Percentiles rank a stretch among this genome's conserved stretches.
Evolutionary conservation across 2,888 invertebrate genomes (phyloP).

Genomic region (Boloria euphrosyne): DNA sequence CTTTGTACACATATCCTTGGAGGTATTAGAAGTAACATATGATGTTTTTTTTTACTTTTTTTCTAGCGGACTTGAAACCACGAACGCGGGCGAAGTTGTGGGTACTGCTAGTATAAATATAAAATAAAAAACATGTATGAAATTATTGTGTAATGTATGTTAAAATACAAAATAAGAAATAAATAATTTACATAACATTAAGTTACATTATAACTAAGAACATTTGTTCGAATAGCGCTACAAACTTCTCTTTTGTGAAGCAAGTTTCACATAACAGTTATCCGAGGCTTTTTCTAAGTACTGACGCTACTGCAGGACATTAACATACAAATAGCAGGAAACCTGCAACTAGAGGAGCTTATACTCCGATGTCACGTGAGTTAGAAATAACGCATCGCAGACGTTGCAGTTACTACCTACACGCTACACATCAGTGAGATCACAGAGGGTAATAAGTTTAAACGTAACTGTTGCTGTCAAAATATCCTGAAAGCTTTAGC

Average conservation of each 20-base stretch:
- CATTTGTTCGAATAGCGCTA: constrained; percentile 11
- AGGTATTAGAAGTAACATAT: too few relatives aligned
- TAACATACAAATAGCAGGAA: constrained; percentile 61
- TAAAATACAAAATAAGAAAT: neutral
- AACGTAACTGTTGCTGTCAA: constrained; percentile 25
- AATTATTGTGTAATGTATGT: neutral
- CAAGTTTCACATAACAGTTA: constrained; percentile 30
- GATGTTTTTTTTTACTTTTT: too few relatives aligned
- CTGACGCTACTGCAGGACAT: constrained; percentile 45
- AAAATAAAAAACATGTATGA: neutral
- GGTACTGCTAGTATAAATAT: too few relatives aligned
- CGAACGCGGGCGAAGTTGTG: too few relatives aligned
- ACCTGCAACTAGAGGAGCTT: constrained; percentile 30
- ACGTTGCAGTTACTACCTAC: constrained; percentile 5
- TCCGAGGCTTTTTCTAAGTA: constrained; percentile 24
- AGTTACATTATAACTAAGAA: constrained; percentile 8
- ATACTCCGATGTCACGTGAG: constrained; percentile 30
- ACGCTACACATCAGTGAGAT: constrained; percentile 9
- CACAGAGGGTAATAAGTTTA: constrained; percentile 18
- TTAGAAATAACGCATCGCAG: constrained; percentile 26
- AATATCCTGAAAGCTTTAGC: constrained; percentile 21
- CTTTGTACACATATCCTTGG: too few relatives aligned
- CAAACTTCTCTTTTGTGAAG: constrained; percentile 15
- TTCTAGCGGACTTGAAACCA: too few relatives aligned
- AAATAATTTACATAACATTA: neutral